A percentile compares a stretch with the other conserved stretches of the same genome.
Conservation (phyloP, 1,140 invertebrate species). For the Hesperophylax magnus region DNA sequence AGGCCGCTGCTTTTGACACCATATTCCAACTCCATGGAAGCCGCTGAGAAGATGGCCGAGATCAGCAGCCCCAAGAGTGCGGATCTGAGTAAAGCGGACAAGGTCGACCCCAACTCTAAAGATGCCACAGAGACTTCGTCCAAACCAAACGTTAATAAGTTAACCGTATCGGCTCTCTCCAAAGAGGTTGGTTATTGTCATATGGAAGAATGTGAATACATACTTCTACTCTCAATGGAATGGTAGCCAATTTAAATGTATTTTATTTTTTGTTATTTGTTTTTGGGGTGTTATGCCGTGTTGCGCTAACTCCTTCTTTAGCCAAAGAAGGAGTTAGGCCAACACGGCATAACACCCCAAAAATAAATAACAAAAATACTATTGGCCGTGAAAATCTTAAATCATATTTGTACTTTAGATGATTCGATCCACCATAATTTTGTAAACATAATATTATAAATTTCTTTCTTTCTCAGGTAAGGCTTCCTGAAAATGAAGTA, state of each 20-base stretch:
- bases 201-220: background rate
- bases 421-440: constrained; percentile 14
- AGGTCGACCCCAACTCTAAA: constrained; percentile 59
- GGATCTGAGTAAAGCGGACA: constrained; percentile 43
- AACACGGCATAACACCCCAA: too few relatives aligned
- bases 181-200: constrained; percentile 73
- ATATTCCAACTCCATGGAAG: constrained; percentile 61
- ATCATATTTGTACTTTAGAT: too few relatives aligned
- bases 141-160: constrained; percentile 72
- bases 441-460: background rate
- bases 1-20: constrained; percentile 56
- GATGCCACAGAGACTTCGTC: constrained; percentile 64
- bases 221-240: too few relatives aligned
- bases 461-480: constrained; percentile 63
- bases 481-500: constrained; percentile 82
- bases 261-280: too few relatives aligned
- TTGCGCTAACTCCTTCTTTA: too few relatives aligned
- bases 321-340: too few relatives aligned
- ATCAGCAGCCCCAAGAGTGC: constrained; percentile 35
- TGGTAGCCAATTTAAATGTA: too few relatives aligned
- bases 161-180: constrained; percentile 85
- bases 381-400: too few relatives aligned
- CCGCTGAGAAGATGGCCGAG: constrained; percentile 39
- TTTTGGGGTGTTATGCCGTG: too few relatives aligned
- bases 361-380: too few relatives aligned